Conservation (phyloP, 2,797 vertebrate genomes). For the Channallabes apus region DNA sequence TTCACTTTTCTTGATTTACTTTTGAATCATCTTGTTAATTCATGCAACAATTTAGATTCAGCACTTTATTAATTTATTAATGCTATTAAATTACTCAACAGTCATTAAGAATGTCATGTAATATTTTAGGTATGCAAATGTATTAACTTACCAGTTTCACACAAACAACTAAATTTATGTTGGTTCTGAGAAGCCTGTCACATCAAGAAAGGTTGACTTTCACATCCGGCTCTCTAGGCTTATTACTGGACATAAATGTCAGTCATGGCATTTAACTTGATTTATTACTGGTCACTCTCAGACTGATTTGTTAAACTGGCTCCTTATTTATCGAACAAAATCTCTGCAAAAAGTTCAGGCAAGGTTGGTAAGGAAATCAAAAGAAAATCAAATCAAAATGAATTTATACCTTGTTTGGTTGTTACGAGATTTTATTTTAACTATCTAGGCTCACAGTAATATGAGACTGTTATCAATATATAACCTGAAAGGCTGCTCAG, state of each 20-base stretch:
- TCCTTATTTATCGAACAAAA: not conserved
- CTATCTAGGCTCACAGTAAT: too few species aligned
- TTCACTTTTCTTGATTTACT: too few species aligned
- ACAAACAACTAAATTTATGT: not conserved
- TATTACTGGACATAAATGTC: not conserved
- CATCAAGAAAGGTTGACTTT: too few species aligned
- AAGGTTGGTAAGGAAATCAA: not conserved
- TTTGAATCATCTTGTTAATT: too few species aligned
- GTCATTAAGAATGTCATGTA: not conserved
- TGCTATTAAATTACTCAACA: not conserved
- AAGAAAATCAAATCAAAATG: not conserved
- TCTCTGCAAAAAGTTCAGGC: not conserved
- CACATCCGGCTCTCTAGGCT: not conserved
- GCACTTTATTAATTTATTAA: not conserved
- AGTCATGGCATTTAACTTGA: constrained; percentile 7
- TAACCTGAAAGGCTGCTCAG: too few species aligned
- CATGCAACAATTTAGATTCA: too few species aligned
- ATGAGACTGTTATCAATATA: too few species aligned
- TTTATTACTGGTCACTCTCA: not conserved
- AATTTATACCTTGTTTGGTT: not conserved
- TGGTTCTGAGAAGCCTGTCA: not conserved
- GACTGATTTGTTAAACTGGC: not conserved
- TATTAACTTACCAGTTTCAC: not conserved
- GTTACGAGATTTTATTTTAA: not conserved
- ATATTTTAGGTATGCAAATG: not conserved